Evolutionary conservation across 2,113 vertebrate species (phyloP), one percentile per base, ranked within the genome.

Genomic region (Silurus glanis): DNA sequence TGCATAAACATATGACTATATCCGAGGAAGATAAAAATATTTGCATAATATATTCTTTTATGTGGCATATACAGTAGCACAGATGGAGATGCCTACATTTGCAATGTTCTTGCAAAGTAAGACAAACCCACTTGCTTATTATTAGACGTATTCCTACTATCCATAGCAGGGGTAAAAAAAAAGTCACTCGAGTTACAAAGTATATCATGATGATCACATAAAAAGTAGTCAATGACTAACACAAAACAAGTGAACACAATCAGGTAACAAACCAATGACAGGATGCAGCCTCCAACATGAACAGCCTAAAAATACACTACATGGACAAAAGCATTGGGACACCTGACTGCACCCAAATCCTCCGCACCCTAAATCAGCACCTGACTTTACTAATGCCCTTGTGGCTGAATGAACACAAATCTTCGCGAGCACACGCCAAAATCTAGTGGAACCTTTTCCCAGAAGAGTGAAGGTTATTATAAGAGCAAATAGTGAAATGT

Each of bases 1-100:
- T 78, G 75, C 37, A 19, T 37, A 59, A 58, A 59, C 55, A 58
- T 19, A 37, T 4, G 6, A 16, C 8, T 49, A 49, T 55, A 6
- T 25, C 12, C 51, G 25, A 25, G 9, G 19, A 51, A 49, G 19
- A 78, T 55, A 78, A 51, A 56, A 28, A 56, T 78, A 45, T 59
- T 80, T 80, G 78, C 78, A 80, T 59, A 58, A 80, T 59, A 28
- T 45, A 45, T 59, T 21, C 78, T 80, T 80, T 79, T 75, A 45
- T 59, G 19, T 21, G 9, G 3, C 16, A 19, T 16, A 23, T 66
- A n/a, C 9, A 17, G 25, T 55, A 45, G 76, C 3, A 80, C 75
- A 55, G 49, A 28, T 78, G 7, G 51, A 55, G 51, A 55, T n/a
- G 74, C 21, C 49, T 51, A 53, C 21, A 78, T 78, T 21, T 16